Evolutionary conservation across 1,140 invertebrate genomes (phyloP).

Genomic region (Zaprionus nigranus): DNA sequence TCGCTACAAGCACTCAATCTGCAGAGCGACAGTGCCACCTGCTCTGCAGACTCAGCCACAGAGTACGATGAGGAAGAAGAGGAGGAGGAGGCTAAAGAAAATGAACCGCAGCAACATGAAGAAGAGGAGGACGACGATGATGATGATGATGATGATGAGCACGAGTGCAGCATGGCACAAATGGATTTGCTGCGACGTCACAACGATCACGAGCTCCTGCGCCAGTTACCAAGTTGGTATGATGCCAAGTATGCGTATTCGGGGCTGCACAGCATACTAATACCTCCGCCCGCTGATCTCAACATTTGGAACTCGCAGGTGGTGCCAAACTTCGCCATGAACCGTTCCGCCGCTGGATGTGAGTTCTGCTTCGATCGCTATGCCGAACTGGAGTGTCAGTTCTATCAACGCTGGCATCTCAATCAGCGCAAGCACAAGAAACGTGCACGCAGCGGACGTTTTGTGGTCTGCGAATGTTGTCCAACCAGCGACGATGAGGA

Average conservation of each 20-base stretch:
- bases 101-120: not conserved
- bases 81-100: slow-evolving; percentile 20
- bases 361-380: slow-evolving; percentile 86
- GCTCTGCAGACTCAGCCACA: slow-evolving; percentile 56
- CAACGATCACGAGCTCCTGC: slow-evolving; percentile 58
- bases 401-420: slow-evolving; percentile 85
- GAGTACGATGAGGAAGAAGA: slow-evolving; percentile 52
- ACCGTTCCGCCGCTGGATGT: slow-evolving; percentile 84
- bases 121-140: not conserved
- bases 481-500: slow-evolving; percentile 85
- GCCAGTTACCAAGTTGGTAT: slow-evolving; percentile 79
- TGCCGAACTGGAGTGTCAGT: slow-evolving; percentile 85
- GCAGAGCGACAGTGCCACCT: slow-evolving; percentile 53
- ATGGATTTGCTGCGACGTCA: slow-evolving; percentile 70
- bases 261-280: slow-evolving; percentile 87
- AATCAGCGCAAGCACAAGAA: slow-evolving; percentile 82
- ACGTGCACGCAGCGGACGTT: slow-evolving; percentile 85
- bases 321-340: slow-evolving; percentile 81
- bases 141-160: not conserved
- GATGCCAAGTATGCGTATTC: slow-evolving; percentile 87
- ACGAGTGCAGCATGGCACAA: slow-evolving; percentile 54
- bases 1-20: slow-evolving; percentile 55
- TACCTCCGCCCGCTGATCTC: slow-evolving; percentile 85
- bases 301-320: slow-evolving; percentile 81
- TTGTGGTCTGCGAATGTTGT: slow-evolving; percentile 86